phyloP scores from a whole-genome alignment of 2,113 vertebrate genomes.

The Scomber scombrus region DNA sequence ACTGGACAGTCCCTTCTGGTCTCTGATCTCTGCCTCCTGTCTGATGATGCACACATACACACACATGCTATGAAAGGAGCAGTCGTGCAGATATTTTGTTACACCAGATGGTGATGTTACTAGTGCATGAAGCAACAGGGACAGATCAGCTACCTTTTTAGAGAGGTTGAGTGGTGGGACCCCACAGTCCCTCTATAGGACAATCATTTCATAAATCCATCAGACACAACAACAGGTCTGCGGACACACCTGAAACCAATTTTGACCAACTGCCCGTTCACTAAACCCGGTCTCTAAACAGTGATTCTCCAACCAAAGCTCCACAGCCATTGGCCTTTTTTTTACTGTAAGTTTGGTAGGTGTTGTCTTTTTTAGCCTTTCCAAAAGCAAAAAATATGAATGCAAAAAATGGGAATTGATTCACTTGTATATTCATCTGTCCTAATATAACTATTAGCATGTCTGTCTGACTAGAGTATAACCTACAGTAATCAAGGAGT shows the following conservation, averaged over 20 bases:
- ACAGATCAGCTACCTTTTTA: neutral
- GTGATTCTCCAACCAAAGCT: too few relatives aligned
- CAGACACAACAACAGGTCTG: neutral
- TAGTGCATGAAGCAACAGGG: slow-evolving; percentile 14
- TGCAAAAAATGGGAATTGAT: neutral
- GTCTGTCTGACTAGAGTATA: neutral
- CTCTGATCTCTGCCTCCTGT: slow-evolving; percentile 5
- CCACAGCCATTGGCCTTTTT: too few relatives aligned
- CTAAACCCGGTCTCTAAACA: too few relatives aligned
- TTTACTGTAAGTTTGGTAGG: too few relatives aligned
- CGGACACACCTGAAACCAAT: neutral
- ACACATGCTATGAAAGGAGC: neutral
- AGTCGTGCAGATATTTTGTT: slow-evolving; percentile 6
- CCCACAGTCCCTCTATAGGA: neutral
- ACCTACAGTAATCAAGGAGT: neutral
- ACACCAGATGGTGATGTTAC: slow-evolving; percentile 30
- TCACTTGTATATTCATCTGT: neutral
- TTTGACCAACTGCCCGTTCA: too few relatives aligned
- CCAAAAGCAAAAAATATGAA: neutral
- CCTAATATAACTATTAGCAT: neutral
- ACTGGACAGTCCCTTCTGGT: slow-evolving; percentile 37
- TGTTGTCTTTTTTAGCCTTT: neutral
- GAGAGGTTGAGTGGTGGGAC: neutral
- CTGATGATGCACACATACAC: neutral
- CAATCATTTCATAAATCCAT: neutral